Percentiles rank a stretch among this genome's conserved stretches.
Conservation (phyloP, 2,888 invertebrate genomes). For the Drosophila macrospina region DNA sequence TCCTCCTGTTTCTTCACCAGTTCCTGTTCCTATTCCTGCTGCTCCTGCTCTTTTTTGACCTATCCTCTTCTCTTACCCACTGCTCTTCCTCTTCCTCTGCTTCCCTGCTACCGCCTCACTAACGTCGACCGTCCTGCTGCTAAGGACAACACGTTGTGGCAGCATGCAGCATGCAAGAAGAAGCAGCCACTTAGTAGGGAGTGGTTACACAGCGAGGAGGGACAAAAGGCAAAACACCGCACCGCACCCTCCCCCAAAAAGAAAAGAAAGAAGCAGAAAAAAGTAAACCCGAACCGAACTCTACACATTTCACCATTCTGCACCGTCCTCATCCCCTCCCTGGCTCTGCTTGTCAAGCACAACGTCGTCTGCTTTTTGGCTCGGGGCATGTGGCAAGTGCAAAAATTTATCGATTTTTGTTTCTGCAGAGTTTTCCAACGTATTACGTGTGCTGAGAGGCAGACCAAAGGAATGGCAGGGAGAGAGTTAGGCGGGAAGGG, state of each 20-base stretch:
- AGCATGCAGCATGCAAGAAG: not conserved
- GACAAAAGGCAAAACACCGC: not conserved
- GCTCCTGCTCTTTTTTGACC: not conserved
- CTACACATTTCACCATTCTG: not conserved
- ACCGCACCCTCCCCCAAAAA: too few relatives aligned
- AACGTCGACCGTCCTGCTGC: too few relatives aligned
- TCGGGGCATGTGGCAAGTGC: constrained; percentile 54
- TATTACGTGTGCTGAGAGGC: constrained; percentile 1
- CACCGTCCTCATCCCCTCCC: not conserved
- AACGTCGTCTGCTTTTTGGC: constrained; percentile 38
- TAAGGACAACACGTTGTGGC: constrained; percentile 7
- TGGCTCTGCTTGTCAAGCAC: not conserved
- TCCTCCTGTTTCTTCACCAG: too few relatives aligned
- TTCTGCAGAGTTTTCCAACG: constrained; percentile 40
- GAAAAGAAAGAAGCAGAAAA: not conserved
- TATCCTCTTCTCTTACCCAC: not conserved
- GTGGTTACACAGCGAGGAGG: too few relatives aligned
- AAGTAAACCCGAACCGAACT: not conserved
- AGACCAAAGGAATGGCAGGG: not conserved
- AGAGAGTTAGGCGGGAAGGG: not conserved
- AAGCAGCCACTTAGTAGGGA: constrained; percentile 7
- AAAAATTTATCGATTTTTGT: constrained; percentile 62
- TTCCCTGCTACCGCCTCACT: not conserved
- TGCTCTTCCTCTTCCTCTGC: not conserved
- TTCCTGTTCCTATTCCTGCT: not conserved